A percentile compares a stretch with the other conserved stretches of the same genome.
These are phyloP conservation scores for Laothoe populi DNA, from an alignment of 2,888 invertebrate genomes.

Conservation along the genomic window DNA sequence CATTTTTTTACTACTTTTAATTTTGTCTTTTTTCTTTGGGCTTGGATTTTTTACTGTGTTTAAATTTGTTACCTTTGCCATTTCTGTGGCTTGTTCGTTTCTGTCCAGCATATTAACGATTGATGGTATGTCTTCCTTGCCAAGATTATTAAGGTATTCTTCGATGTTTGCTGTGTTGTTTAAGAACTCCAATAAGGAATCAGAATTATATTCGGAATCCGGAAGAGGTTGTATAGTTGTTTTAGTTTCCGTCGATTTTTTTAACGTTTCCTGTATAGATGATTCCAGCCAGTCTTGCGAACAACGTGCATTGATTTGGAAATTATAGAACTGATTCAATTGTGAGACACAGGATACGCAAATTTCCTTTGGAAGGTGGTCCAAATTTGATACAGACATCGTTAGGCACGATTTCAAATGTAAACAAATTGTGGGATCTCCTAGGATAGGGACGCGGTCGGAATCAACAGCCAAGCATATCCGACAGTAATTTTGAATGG, in stretches of 20 bases:
- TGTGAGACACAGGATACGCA: slow-evolving; percentile 71
- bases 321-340: slow-evolving; percentile 73
- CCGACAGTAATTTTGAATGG: slow-evolving; percentile 67
- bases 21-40: slow-evolving; percentile 65
- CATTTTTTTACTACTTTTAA: slow-evolving; percentile 48
- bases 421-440: slow-evolving; percentile 65
- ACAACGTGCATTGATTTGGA: slow-evolving; percentile 74
- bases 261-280: slow-evolving; percentile 59
- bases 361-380: slow-evolving; percentile 69
- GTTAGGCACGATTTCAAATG: slow-evolving; percentile 74
- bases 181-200: slow-evolving; percentile 76
- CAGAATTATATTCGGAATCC: slow-evolving; percentile 79
- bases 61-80: slow-evolving; percentile 45
- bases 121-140: slow-evolving; percentile 78
- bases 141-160: slow-evolving; percentile 73
- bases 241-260: slow-evolving; percentile 63
- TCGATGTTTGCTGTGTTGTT: slow-evolving; percentile 79
- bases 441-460: slow-evolving; percentile 67
- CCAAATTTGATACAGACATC: slow-evolving; percentile 58
- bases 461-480: slow-evolving; percentile 71
- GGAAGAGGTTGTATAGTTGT: slow-evolving; percentile 72
- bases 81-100: slow-evolving; percentile 59
- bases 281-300: slow-evolving; percentile 79
- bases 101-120: slow-evolving; percentile 75
- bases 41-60: slow-evolving; percentile 60